Base-by-base conservation (phyloP, 2,113 vertebrate species). In the Salvator merianae region DNA sequence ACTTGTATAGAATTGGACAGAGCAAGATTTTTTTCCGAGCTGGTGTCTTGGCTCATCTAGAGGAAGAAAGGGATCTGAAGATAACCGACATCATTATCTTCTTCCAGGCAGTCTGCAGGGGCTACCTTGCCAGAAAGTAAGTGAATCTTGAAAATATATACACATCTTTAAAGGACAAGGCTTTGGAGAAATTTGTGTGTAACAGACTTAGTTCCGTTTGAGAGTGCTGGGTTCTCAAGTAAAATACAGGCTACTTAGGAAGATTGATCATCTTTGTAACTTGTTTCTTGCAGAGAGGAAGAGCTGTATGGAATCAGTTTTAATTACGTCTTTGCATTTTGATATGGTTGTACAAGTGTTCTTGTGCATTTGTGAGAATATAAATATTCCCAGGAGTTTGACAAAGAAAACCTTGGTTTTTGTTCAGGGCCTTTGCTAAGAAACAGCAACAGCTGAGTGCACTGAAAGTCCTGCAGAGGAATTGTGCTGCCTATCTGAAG, bases 11-110 rank as follows among this genome's bases (percentile, higher is more conserved):
- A 75, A 99, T 99, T 40, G 99, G 99, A 74, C 99, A 99, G 94
- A 99, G 99, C 94, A 99, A 99, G 95, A 99, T 99, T 93, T 99
- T 99, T 93, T 99, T 99, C 95, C 96, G 98, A 91, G 98, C 98
- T 3, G 99, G 99, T 30, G 98, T 99, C 66, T 87, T 99, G 95
- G 99, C 99, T 40, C 99, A 99, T 81, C 94, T 99, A 88, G 99
- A 99, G 82, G 98, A 99, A 82, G 98, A 99, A 87, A 88, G 99
- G 79, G 99, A 99, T 86, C 96, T 99, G 92, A 99, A 99, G 95
- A 99, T 99, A 90, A 99, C 98, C 0, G 98, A 99, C 90, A 98
- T 99, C 74, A 99, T 99, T 90, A 98, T 99, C 95, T 98, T 98
- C 95, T 99, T 99, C 95, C 99, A 99, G 94, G 97, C 99, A 0